Evolutionary conservation across 2,888 invertebrate genomes (phyloP), one percentile per base, ranked within the genome.

Genomic region (Netelia inedita): DNA sequence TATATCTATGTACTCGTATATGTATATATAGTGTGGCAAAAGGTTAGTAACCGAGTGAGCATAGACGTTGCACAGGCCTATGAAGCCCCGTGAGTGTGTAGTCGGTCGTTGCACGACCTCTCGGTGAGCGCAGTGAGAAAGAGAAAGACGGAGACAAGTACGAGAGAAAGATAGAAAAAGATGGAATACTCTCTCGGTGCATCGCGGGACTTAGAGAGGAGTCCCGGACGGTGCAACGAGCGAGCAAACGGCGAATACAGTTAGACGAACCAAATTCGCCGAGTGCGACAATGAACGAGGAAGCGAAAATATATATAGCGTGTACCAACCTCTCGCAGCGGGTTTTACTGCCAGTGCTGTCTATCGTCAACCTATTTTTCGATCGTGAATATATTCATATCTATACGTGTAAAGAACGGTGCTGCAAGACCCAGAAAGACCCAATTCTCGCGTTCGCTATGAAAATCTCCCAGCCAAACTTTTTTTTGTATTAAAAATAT

Each of bases 191-290:
- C 35, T 75, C 80, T 79, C 76, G 79, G 80, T 69, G 85, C 82
- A 83, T 85, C 79, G 82, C 85, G 79, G 85, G 83, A 83, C 83
- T 83, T 73, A 73, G 72, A 73, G 72, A 79, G 63, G 75, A 83
- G 76, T 79, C 83, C 83, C 85, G 82, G 82, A 81, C 84, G 79
- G 59, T 86, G 86, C 89, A 88, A 73, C 82, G 80, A 76, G 83
- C 68, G 81, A 82, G 75, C 79, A 59, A 75, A 83, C 88, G 88
- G 89, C 89, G 89, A 91, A 90, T 93, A 93, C 93, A 92, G 93
- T 93, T 93, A 93, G 91, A 85, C 92, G 93, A 91, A 93, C 93
- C 92, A 91, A 93, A 93, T 93, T 93, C 90, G 91, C 91, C 11
- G 74, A 73, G 82, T 75, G 85, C 85, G 91, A 93, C 92, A 93